A percentile compares a stretch with the other conserved stretches of the same genome.
These are phyloP conservation scores for Pemphredon lugubris DNA, from an alignment of 2,888 invertebrate species.

Conservation along the genomic window DNA sequence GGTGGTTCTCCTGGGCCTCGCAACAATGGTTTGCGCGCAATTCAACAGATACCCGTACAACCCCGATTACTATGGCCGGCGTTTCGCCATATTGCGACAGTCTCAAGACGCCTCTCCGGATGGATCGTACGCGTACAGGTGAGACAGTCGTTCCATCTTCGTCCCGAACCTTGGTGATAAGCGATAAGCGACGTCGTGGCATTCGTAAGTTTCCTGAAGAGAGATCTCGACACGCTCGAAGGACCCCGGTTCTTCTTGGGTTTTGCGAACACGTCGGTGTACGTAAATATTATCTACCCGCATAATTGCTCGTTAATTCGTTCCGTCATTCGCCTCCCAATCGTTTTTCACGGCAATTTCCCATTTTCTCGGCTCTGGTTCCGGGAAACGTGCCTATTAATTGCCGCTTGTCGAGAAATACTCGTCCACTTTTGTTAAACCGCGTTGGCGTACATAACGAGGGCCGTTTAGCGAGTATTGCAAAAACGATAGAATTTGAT, in stretches of 20 bases:
- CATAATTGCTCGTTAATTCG: conserved; percentile 14
- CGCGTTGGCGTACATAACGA: no score
- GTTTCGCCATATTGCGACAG: conserved; percentile 77
- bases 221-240: conserved; percentile 64
- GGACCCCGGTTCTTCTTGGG: conserved; percentile 39
- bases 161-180: conserved; percentile 26
- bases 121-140: conserved; percentile 79
- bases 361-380: conserved; percentile 5
- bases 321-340: conserved; percentile 4
- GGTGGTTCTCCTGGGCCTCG: conserved; percentile 66
- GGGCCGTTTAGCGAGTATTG: no score
- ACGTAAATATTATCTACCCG: conserved; percentile 20
- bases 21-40: conserved; percentile 66
- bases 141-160: conserved; percentile 63
- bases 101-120: conserved; percentile 76
- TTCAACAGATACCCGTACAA: conserved; percentile 66
- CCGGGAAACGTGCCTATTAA: no score
- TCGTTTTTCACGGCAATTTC: background rate
- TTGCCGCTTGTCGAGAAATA: no score
- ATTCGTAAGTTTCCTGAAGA: conserved; percentile 49
- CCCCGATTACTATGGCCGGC: conserved; percentile 69
- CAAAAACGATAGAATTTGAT: no score
- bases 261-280: conserved; percentile 30
- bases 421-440: no score
- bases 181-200: conserved; percentile 37